Evolutionary conservation across 2,797 vertebrate species (phyloP).

Genomic region (Pangasius krempfi): DNA sequence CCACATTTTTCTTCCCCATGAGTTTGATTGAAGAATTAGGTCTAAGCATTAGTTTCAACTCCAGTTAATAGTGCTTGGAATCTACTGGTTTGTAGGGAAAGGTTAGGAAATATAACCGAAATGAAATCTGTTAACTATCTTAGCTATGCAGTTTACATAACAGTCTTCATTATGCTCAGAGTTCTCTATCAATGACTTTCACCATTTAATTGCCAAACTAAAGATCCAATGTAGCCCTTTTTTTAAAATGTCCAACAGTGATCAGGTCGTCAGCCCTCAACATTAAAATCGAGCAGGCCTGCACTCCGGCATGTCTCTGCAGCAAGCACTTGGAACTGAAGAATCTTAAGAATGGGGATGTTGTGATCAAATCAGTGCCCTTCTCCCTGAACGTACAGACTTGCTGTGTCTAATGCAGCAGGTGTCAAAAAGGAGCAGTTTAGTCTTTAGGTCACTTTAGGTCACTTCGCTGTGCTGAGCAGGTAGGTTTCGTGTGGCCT

Average conservation of each 20-base stretch:
- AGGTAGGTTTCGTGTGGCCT: not conserved
- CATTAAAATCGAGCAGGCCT: not conserved
- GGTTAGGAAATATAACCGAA: no score
- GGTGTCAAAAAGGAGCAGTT: not conserved
- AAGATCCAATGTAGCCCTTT: not conserved
- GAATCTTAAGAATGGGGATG: slow-evolving; percentile 45
- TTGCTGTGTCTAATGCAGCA: slow-evolving; percentile 27
- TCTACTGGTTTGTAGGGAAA: no score
- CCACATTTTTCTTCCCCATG: not conserved
- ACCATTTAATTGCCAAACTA: not conserved
- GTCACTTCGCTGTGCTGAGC: not conserved
- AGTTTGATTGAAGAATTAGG: not conserved
- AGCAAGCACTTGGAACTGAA: not conserved
- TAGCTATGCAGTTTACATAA: not conserved
- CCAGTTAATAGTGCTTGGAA: not conserved
- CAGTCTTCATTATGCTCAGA: not conserved
- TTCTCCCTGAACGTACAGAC: slow-evolving; percentile 13
- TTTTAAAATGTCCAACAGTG: not conserved
- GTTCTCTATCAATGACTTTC: not conserved
- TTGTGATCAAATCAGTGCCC: slow-evolving; percentile 38
- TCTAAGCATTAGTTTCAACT: not conserved
- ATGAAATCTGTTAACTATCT: not conserved
- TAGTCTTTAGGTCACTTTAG: not conserved
- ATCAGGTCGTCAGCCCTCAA: not conserved
- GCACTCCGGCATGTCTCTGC: not conserved